Evolutionary conservation across 1,140 invertebrate genomes (phyloP).

Genomic region (Tetragnatha versicolor): DNA sequence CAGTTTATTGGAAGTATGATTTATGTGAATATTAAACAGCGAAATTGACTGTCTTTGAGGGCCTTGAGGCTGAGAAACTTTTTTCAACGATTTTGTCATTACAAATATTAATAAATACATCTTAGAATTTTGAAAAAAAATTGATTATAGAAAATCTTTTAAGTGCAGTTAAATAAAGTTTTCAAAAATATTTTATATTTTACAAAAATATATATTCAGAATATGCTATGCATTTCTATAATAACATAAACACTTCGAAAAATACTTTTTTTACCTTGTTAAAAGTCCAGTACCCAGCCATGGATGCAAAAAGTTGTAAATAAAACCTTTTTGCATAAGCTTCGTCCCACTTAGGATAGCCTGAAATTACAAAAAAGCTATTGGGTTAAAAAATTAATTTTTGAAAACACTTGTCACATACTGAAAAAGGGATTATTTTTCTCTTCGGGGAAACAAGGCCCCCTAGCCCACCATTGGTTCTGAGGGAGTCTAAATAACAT

Average conservation of each 20-base stretch:
- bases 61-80: background rate
- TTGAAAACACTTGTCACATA: too few species aligned
- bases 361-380: too few species aligned
- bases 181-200: background rate
- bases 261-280: constrained; percentile 69
- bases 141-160: background rate
- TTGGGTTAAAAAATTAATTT: too few species aligned
- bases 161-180: background rate
- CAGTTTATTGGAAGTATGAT: background rate
- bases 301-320: constrained; percentile 75
- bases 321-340: constrained; percentile 70
- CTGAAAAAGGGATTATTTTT: too few species aligned
- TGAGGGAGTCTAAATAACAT: too few species aligned
- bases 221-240: background rate
- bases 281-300: constrained; percentile 87
- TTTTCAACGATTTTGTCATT: background rate
- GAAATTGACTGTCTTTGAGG: background rate
- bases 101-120: background rate
- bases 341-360: background rate
- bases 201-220: background rate
- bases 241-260: background rate
- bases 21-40: background rate
- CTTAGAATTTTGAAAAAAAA: background rate
- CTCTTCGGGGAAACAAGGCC: too few species aligned
- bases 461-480: too few species aligned